phyloP scores from a whole-genome alignment of 1,140 invertebrate genomes.

The Halotydeus destructor region DNA sequence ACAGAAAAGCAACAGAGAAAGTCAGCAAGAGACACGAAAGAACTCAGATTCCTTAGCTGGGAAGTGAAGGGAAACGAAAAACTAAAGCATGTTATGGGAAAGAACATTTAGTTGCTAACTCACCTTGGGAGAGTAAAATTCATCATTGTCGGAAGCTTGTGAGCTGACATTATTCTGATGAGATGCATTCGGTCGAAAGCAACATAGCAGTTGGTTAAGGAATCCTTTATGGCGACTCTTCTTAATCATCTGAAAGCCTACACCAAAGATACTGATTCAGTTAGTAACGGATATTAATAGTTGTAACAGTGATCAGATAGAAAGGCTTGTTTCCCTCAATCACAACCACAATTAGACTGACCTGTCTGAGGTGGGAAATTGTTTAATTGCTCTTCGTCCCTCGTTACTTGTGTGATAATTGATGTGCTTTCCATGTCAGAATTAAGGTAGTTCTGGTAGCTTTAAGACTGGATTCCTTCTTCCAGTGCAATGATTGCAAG shows the following conservation, averaged over 20 bases:
- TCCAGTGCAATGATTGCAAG: too few relatives aligned
- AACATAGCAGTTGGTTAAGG: slow-evolving; percentile 61
- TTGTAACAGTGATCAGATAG: too few relatives aligned
- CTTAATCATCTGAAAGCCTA: slow-evolving; percentile 31
- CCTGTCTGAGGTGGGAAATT: too few relatives aligned
- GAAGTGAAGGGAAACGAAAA: background rate
- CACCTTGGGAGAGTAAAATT: slow-evolving; percentile 7
- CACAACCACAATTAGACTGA: too few relatives aligned
- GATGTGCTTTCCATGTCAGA: too few relatives aligned
- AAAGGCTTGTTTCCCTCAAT: too few relatives aligned
- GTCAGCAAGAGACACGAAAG: background rate
- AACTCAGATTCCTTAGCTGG: slow-evolving; percentile 5
- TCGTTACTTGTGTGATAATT: too few relatives aligned
- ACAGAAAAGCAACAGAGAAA: background rate
- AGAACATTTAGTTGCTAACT: background rate
- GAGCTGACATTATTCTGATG: slow-evolving; percentile 19
- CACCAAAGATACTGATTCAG: too few relatives aligned
- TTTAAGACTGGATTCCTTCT: too few relatives aligned
- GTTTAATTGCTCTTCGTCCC: too few relatives aligned
- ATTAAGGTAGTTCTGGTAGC: too few relatives aligned
- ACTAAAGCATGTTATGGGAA: slow-evolving; percentile 2
- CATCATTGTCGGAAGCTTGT: slow-evolving; percentile 16
- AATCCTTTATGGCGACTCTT: slow-evolving; percentile 45
- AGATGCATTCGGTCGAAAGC: slow-evolving; percentile 35
- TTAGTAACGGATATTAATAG: too few relatives aligned